phyloP scores from a whole-genome alignment of 2,888 invertebrate species.

The Ormyrus rosae region DNA sequence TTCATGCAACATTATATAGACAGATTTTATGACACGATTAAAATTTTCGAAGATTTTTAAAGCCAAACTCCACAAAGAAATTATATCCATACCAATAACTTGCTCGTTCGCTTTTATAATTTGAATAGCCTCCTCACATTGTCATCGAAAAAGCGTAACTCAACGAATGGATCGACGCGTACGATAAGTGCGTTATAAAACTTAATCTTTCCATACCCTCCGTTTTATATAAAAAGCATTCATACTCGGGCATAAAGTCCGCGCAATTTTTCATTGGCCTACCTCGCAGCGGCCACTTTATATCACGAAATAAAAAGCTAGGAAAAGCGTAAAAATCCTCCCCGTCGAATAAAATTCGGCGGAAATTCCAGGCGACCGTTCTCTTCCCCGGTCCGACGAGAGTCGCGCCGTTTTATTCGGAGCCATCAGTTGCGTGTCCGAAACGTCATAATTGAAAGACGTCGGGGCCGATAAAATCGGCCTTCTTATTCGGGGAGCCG shows the following conservation, averaged over 20 bases:
- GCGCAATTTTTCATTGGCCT: conserved; percentile 6
- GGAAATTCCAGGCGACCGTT: background rate
- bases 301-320: conserved; percentile 17
- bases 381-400: background rate
- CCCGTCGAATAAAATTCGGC: conserved; percentile 29
- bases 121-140: too few species aligned
- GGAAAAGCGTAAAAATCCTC: conserved; percentile 17
- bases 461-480: conserved; percentile 28
- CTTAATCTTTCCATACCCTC: conserved; percentile 1
- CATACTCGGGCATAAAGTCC: conserved; percentile 5
- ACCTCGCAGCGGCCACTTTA: conserved; percentile 8
- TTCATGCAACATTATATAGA: too few species aligned
- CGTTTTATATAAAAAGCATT: background rate
- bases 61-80: too few species aligned
- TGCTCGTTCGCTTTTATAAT: too few species aligned
- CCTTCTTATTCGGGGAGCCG: conserved; percentile 35
- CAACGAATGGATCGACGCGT: too few species aligned
- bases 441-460: conserved; percentile 49
- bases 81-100: too few species aligned
- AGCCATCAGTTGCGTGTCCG: background rate
- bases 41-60: too few species aligned
- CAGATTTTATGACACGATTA: too few species aligned
- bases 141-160: too few species aligned
- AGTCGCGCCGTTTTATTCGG: background rate
- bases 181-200: background rate